Evolutionary conservation across 2,113 vertebrate genomes (phyloP), one percentile per base, ranked within the genome.

Genomic region (Ammodytes marinus): DNA sequence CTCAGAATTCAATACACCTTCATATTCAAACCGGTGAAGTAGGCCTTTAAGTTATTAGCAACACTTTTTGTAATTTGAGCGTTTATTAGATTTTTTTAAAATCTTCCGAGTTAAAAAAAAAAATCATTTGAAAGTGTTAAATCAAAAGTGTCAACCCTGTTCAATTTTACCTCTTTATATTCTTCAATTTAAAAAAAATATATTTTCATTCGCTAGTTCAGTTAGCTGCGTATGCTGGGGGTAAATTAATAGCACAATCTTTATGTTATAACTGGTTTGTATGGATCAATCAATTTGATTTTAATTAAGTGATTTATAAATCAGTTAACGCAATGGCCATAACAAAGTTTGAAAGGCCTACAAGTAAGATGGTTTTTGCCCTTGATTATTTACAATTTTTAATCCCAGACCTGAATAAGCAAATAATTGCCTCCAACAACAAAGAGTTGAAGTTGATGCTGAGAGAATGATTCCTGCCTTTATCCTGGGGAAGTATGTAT

Each of bases 381-480:
- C 17, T 50, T 43, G 8, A 4, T 70, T 63, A 69, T 57, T 6
- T 4, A 37, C 15, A 6, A 2, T 74, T 69, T 67, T 64, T 74
- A 57, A 55, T 67, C 43, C 50, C 59, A 61, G 64, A 89, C 88
- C 88, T 84, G 73, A 84, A 86, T 90, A 82, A 74, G 79, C 1
- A 50, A 80, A 67, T 79, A 65, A 89, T 75, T 80, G 85, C 90
- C 83, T 72, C 15, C 4, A 69, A 79, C 50, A 46, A 79, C 57
- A 80, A 68, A 73, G 74, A 55, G 74, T 66, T 69, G 60, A 90
- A 87, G 82, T 77, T 53, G 86, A 84, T 84, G 87, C 81, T 90
- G 79, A 53, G 49, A 89, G 72, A 87, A 88, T 92, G 84, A 93
- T 92, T 91, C 77, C 74, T 53, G 65, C 67, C 80, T 71, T 79